Percentiles rank a stretch among this genome's conserved stretches.
Evolutionary conservation across 2,797 vertebrate genomes (phyloP).

Genomic region (Sebastiscus albofasciatus): DNA sequence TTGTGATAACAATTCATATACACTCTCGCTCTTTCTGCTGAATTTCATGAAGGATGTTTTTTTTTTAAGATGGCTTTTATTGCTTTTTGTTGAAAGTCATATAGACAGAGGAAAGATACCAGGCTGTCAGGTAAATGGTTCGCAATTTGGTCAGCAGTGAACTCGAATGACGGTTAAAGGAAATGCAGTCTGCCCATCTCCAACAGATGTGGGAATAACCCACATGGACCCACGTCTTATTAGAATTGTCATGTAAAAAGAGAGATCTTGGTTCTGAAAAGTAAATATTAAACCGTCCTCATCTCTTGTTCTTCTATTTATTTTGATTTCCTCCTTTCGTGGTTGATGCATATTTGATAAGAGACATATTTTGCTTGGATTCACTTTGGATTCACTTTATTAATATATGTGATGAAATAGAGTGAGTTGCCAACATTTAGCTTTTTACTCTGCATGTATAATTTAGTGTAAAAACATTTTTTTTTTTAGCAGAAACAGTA

Average conservation of each 20-base stretch:
- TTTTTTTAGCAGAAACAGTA: no score
- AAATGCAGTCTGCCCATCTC: background rate
- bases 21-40: background rate
- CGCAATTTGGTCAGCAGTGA: slow-evolving; percentile 1
- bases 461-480: background rate
- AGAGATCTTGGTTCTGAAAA: background rate
- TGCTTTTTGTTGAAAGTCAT: background rate
- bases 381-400: background rate
- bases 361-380: background rate
- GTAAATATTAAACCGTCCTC: background rate
- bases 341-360: background rate
- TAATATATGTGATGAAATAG: background rate
- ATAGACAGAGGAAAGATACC: background rate
- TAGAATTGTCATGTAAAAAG: slow-evolving; percentile 1
- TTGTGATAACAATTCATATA: background rate
- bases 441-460: background rate
- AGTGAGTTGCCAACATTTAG: background rate
- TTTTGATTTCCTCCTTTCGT: background rate
- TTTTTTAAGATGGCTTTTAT: slow-evolving; percentile 1
- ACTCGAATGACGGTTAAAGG: slow-evolving; percentile 2
- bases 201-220: background rate
- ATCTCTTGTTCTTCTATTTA: background rate
- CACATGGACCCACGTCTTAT: background rate
- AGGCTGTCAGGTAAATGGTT: background rate
- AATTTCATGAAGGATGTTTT: background rate